Conservation (phyloP, 2,113 vertebrate species). For the Lepus timidus region DNA sequence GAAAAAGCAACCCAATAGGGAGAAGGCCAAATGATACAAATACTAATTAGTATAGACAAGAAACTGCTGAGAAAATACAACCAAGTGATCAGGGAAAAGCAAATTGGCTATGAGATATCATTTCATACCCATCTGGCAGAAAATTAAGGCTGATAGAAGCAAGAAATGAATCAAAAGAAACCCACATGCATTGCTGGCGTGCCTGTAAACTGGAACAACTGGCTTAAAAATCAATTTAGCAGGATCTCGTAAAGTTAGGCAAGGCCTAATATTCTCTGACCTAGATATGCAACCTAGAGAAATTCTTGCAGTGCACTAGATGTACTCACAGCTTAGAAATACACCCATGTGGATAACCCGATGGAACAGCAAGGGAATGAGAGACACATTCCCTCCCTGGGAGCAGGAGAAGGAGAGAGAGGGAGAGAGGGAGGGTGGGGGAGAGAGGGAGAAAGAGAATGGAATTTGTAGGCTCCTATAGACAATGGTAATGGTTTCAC, state of each 20-base stretch:
- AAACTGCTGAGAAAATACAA: not conserved
- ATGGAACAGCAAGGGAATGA: not conserved
- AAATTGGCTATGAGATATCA: not conserved
- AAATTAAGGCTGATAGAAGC: not conserved
- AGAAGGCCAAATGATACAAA: not conserved
- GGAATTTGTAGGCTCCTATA: too few species aligned
- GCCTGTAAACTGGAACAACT: not conserved
- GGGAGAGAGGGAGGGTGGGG: not conserved
- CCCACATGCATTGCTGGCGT: not conserved
- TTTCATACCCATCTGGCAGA: not conserved
- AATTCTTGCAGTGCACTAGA: not conserved
- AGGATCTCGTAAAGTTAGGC: not conserved
- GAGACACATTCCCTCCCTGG: not conserved
- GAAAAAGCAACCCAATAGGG: not conserved
- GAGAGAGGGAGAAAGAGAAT: not conserved
- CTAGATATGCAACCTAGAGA: not conserved
- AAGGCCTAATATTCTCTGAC: not conserved
- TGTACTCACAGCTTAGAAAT: not conserved
- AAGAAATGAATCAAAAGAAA: not conserved
- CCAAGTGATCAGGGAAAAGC: not conserved
- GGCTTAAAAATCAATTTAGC: not conserved
- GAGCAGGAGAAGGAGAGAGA: not conserved
- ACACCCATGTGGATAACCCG: not conserved
- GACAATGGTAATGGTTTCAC: not conserved
- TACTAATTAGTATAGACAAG: not conserved